Conservation (phyloP, 2,888 invertebrate species). For the Dastarcus helophoroides region DNA sequence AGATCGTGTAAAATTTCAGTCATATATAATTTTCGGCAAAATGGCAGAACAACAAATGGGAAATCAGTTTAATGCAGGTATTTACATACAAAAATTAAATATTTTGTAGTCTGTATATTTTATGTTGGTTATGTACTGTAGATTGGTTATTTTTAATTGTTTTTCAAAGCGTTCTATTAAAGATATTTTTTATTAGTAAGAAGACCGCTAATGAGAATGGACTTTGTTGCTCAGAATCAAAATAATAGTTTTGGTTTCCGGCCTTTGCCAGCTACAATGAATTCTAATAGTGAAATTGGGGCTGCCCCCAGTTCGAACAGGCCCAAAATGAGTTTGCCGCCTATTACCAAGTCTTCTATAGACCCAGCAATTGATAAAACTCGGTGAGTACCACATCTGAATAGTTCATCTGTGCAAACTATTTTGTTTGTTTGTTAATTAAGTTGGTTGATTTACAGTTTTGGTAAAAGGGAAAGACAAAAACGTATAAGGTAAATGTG, state of each 20-base stretch:
- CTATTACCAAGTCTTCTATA: conserved; percentile 24
- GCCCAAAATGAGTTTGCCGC: conserved; percentile 33
- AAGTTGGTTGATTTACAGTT: too few relatives aligned
- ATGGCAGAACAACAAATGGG: conserved; percentile 67
- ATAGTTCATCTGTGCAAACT: too few relatives aligned
- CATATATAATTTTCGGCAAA: conserved; percentile 30
- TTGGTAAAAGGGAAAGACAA: too few relatives aligned
- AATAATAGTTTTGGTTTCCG: conserved; percentile 24
- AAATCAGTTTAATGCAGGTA: conserved; percentile 53
- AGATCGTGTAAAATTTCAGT: too few relatives aligned
- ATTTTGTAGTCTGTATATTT: conserved; percentile 9
- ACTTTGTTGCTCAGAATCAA: conserved; percentile 21
- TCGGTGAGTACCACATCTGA: too few relatives aligned
- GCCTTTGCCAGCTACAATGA: conserved; percentile 18
- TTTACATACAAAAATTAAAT: conserved; percentile 17
- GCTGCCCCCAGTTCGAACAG: conserved; percentile 22
- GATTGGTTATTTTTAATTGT: conserved; percentile 8
- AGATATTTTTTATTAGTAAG: conserved; percentile 11
- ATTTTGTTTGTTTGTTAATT: too few relatives aligned
- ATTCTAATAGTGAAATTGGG: conserved; percentile 12
- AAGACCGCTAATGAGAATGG: conserved; percentile 19
- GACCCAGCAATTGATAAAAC: conserved; percentile 29
- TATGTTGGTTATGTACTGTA: conserved; percentile 6
- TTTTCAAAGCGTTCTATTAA: conserved; percentile 7
- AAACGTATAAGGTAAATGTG: too few relatives aligned